phyloP scores from a whole-genome alignment of 2,888 invertebrate species.

The Orthosia gothica region DNA sequence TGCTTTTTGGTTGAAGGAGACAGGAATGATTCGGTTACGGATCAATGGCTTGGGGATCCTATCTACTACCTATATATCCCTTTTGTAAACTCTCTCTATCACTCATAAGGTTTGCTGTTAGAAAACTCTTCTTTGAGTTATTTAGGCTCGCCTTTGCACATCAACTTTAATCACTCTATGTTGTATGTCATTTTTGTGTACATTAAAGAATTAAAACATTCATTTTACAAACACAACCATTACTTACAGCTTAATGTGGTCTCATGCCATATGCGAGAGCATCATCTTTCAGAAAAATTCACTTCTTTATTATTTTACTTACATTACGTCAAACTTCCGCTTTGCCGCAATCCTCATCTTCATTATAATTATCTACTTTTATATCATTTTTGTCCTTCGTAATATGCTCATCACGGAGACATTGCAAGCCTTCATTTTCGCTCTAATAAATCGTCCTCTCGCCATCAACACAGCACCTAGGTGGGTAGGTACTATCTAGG shows the following conservation, averaged over 20 bases:
- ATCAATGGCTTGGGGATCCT: neutral
- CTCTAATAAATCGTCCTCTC: slow-evolving; percentile 82
- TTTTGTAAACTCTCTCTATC: too few relatives aligned
- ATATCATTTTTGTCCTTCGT: slow-evolving; percentile 42
- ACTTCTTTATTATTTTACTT: neutral
- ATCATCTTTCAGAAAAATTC: neutral
- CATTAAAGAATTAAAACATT: neutral
- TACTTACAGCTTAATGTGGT: neutral
- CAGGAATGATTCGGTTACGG: neutral
- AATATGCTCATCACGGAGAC: slow-evolving; percentile 53
- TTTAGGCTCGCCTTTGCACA: too few relatives aligned
- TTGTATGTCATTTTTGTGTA: too few relatives aligned
- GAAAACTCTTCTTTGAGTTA: too few relatives aligned
- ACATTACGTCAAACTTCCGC: slow-evolving; percentile 9
- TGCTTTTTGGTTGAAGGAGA: slow-evolving; percentile 9
- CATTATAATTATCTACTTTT: slow-evolving; percentile 19
- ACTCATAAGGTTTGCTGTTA: too few relatives aligned
- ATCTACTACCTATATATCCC: neutral
- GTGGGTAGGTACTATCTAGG: slow-evolving; percentile 53
- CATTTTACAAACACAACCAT: neutral
- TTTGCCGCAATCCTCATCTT: slow-evolving; percentile 31
- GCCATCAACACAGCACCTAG: slow-evolving; percentile 48
- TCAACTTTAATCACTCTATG: too few relatives aligned
- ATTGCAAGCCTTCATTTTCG: slow-evolving; percentile 73
- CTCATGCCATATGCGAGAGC: neutral